Percentiles rank a stretch among this genome's conserved stretches.
phyloP scores from a whole-genome alignment of 2,113 vertebrate species.

The Albula goreensis region DNA sequence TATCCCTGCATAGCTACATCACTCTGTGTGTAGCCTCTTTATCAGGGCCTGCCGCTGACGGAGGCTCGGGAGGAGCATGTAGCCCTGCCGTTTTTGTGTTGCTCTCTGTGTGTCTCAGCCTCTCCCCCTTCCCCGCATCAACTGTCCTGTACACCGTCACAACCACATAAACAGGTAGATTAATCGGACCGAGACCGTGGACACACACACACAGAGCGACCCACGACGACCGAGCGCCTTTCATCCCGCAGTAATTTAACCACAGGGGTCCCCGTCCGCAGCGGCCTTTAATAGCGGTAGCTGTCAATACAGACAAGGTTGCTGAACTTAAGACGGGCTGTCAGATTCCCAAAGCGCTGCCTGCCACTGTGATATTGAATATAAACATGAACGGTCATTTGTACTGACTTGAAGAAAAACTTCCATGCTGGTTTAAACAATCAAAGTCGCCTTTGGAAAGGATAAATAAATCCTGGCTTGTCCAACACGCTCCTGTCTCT shows the following conservation, averaged over 20 bases:
- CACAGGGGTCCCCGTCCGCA: slow-evolving; percentile 60
- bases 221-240: slow-evolving; percentile 51
- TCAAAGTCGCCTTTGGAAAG: neutral
- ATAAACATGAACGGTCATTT: slow-evolving; percentile 25
- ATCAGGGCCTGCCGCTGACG: neutral
- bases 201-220: slow-evolving; percentile 27
- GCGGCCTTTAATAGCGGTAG: slow-evolving; percentile 64
- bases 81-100: neutral
- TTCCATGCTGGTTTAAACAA: slow-evolving; percentile 17
- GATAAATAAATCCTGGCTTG: slow-evolving; percentile 36
- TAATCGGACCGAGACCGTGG: neutral
- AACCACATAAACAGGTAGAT: slow-evolving; percentile 7
- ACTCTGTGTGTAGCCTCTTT: neutral
- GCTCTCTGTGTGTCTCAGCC: neutral
- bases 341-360: slow-evolving; percentile 45
- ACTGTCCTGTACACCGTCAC: neutral
- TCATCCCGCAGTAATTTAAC: slow-evolving; percentile 67
- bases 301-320: slow-evolving; percentile 69
- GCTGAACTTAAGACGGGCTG: slow-evolving; percentile 58
- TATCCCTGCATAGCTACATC: neutral
- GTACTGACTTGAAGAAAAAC: slow-evolving; percentile 7
- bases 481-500: neutral
- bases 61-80: neutral
- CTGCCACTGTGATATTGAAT: slow-evolving; percentile 27
- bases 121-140: neutral